phyloP scores from a whole-genome alignment of 2,888 invertebrate species.

The Serrognathus titanus region DNA sequence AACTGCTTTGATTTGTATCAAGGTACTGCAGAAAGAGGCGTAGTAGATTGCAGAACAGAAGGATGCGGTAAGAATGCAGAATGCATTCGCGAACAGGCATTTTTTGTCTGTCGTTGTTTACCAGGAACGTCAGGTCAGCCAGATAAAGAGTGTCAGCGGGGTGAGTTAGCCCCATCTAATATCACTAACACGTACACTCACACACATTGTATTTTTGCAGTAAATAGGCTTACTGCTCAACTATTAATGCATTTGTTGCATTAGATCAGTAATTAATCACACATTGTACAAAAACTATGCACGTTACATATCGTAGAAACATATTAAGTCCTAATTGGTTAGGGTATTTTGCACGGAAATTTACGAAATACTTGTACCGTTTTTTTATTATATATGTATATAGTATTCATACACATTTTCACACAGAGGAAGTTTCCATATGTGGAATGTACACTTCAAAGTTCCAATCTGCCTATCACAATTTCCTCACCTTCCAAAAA shows the following conservation, averaged over 20 bases:
- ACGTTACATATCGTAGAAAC: slow-evolving; percentile 35
- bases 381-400: slow-evolving; percentile 24
- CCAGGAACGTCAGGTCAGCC: slow-evolving; percentile 72
- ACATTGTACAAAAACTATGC: slow-evolving; percentile 41
- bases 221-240: slow-evolving; percentile 30
- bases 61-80: slow-evolving; percentile 85
- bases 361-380: slow-evolving; percentile 17
- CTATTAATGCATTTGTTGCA: slow-evolving; percentile 35
- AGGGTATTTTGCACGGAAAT: slow-evolving; percentile 17
- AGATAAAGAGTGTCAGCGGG: slow-evolving; percentile 67
- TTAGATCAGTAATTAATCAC: slow-evolving; percentile 31
- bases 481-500: slow-evolving; percentile 17
- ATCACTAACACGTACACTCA: slow-evolving; percentile 26
- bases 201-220: slow-evolving; percentile 29
- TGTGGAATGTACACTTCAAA: slow-evolving; percentile 63
- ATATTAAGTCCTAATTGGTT: slow-evolving; percentile 14
- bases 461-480: slow-evolving; percentile 59
- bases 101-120: slow-evolving; percentile 78
- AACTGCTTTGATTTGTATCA: slow-evolving; percentile 4
- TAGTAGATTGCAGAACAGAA: slow-evolving; percentile 75
- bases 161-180: slow-evolving; percentile 46
- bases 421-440: slow-evolving; percentile 36
- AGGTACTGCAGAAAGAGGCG: slow-evolving; percentile 52
- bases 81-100: slow-evolving; percentile 79
- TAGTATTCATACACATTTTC: slow-evolving; percentile 19